Base-by-base conservation (phyloP, 2,797 vertebrate genomes). In the Crocidura indochinensis region DNA sequence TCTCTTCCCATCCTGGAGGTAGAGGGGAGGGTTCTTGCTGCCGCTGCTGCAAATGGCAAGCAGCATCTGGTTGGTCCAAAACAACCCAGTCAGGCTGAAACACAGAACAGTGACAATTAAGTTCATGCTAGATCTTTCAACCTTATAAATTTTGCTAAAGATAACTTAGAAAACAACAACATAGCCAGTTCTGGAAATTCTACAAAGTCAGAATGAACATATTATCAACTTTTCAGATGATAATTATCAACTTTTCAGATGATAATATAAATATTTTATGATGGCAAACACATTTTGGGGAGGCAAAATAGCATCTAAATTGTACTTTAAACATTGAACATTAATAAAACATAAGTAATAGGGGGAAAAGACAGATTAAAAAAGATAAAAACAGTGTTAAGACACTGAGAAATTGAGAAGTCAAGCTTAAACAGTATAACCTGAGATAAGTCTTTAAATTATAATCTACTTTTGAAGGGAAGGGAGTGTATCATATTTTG, bases 1-100 rank as follows among this genome's bases (percentile, higher is more conserved):
- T 98, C 97, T 99, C 99, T 97, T 99, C 99, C 99, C 99, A 99
- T 96, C 99, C 99, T 96, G 98, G 96, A 96, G 99, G 99, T 95
- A 99, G 98, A 4, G 98, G 98, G 94, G 98, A 98, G 56, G 98
- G 96, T 88, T 98, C 97, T 74, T 98, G 98, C 62, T 98, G 98
- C 38, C 38, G 38, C 87, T 98, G 98, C 91, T 98, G 98, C 96
- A 95, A 95, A 82, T 97, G 97, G 94, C 98, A 98, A 10, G 98
- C 98, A 97, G 98, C 98, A 84, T 99, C 99, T 94, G 99, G 98
- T 95, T 98, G 96, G 98, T 99, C 99, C 98, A 99, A 95, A 95
- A 99, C 98, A 97, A 99, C 99, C 99, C 99, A 99, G 72, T 98
- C 97, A 95, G 98, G 99, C 99, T 99, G 97, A 82, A 96, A 94